Conservation (phyloP, 2,797 vertebrate species). For the Anableps anableps region DNA sequence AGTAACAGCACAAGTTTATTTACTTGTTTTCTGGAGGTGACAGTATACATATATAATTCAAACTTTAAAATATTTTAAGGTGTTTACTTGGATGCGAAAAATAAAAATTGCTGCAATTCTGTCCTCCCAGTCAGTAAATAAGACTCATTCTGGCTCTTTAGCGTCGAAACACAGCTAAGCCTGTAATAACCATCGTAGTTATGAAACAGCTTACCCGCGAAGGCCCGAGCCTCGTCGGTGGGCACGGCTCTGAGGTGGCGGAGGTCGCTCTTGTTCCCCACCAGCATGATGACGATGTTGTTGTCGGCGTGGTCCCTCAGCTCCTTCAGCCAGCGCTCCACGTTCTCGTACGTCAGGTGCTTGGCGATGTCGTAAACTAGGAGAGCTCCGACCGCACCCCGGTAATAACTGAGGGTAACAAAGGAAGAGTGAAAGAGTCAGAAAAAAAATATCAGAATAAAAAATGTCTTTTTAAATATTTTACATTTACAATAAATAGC, state of each 20-base stretch:
- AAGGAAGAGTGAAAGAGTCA: neutral
- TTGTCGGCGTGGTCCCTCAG: slow-evolving; percentile 94
- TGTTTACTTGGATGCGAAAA: neutral
- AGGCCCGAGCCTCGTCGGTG: slow-evolving; percentile 93
- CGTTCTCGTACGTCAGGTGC: slow-evolving; percentile 94
- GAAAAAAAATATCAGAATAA: neutral
- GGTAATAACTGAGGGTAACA: slow-evolving; percentile 86
- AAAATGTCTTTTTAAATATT: neutral
- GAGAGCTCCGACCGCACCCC: slow-evolving; percentile 91
- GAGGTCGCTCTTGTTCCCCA: slow-evolving; percentile 96
- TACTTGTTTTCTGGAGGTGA: neutral
- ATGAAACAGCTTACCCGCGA: slow-evolving; percentile 82
- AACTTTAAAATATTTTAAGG: neutral
- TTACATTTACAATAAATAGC: neutral
- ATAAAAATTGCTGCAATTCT: neutral
- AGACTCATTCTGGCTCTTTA: neutral
- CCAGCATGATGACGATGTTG: slow-evolving; percentile 97
- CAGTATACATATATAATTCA: neutral
- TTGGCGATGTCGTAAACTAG: slow-evolving; percentile 96
- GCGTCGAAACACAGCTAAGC: neutral
- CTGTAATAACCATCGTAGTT: neutral
- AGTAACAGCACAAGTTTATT: neutral
- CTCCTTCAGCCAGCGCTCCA: slow-evolving; percentile 97
- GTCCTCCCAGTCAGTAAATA: neutral
- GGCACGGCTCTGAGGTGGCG: slow-evolving; percentile 94